phyloP scores from a whole-genome alignment of 2,797 vertebrate genomes.

The Macropus fuliginosus region DNA sequence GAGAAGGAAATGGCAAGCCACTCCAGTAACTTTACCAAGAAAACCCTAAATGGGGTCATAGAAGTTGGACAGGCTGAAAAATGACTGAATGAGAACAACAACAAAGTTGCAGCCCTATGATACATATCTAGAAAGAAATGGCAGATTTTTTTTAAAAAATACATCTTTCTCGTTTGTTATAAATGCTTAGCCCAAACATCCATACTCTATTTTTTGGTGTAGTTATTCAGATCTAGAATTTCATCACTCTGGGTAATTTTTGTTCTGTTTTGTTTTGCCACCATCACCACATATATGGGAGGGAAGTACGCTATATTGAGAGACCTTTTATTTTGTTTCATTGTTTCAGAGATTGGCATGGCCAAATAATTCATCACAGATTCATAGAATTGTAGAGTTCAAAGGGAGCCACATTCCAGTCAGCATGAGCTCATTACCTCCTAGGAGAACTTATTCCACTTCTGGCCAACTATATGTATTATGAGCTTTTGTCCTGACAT shows the following conservation, averaged over 20 bases:
- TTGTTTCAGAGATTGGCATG: background rate
- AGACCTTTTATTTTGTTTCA: background rate
- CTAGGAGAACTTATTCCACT: background rate
- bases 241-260: background rate
- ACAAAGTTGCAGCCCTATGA: background rate
- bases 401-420: background rate
- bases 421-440: background rate
- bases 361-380: background rate
- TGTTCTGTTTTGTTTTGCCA: background rate
- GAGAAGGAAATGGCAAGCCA: too few species aligned
- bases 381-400: background rate
- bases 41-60: too few species aligned
- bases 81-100: too few species aligned
- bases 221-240: background rate
- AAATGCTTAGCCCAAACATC: background rate
- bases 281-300: background rate
- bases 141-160: background rate
- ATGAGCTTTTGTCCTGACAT: background rate
- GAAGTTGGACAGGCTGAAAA: too few species aligned
- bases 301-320: background rate
- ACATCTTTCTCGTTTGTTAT: background rate
- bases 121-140: background rate
- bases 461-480: background rate
- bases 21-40: too few species aligned
- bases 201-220: background rate